Percentiles rank a stretch among this genome's conserved stretches.
These are phyloP conservation scores for Drosophila parvula DNA, from an alignment of 1,140 invertebrate species.

Conservation along the genomic window DNA sequence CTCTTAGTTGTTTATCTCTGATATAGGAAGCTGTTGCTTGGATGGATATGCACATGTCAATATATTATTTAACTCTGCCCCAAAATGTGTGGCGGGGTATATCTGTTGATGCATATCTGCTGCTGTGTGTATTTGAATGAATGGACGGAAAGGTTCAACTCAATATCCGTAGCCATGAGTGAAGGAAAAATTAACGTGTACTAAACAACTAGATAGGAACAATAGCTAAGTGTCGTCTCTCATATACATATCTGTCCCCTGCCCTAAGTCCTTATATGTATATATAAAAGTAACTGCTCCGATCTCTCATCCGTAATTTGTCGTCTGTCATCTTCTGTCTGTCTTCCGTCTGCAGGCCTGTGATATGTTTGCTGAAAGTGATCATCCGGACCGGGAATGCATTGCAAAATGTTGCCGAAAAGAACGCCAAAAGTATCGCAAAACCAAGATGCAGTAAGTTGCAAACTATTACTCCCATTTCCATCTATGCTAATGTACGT, in stretches of 20 bases:
- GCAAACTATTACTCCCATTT: conserved; percentile 42
- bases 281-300: conserved; percentile 48
- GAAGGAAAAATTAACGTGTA: conserved; percentile 33
- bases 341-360: conserved; percentile 25
- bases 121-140: conserved; percentile 61
- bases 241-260: conserved; percentile 7
- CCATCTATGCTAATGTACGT: conserved; percentile 58
- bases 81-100: conserved; percentile 11
- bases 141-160: conserved; percentile 79
- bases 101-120: conserved; percentile 18
- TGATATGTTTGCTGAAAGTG: conserved; percentile 65
- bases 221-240: conserved; percentile 41
- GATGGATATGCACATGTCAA: conserved; percentile 52
- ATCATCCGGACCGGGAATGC: conserved; percentile 50
- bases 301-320: conserved; percentile 13
- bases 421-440: conserved; percentile 31
- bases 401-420: conserved; percentile 74
- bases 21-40: conserved; percentile 52
- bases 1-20: conserved; percentile 36
- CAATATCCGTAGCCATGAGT: conserved; percentile 53
- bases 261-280: conserved; percentile 11
- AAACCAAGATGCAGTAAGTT: conserved; percentile 23
- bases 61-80: conserved; percentile 29
- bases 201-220: conserved; percentile 65
- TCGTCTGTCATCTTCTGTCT: not conserved